Evolutionary conservation across 2,797 vertebrate genomes (phyloP).

Genomic region (Enteromius treurensis): DNA sequence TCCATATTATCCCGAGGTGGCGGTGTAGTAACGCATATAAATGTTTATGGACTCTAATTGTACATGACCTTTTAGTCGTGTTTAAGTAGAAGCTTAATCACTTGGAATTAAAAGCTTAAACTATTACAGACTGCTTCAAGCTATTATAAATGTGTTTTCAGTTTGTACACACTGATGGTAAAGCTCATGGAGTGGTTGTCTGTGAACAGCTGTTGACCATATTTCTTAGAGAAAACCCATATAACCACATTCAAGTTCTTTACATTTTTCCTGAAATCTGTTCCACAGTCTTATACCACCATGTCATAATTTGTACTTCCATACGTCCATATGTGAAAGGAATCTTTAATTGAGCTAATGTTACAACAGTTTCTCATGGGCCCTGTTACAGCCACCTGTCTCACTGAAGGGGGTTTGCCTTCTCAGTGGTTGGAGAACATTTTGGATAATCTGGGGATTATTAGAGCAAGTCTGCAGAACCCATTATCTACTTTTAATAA

Average conservation of each 20-base stretch:
- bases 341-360: conserved; percentile 50
- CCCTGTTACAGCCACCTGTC: conserved; percentile 54
- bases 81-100: neutral
- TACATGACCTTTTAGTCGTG: neutral
- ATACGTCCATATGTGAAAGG: conserved; percentile 46
- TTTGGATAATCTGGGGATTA: conserved; percentile 34
- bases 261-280: conserved; percentile 37
- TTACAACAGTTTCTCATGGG: conserved; percentile 52
- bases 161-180: neutral
- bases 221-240: conserved; percentile 30
- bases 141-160: neutral
- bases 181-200: neutral
- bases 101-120: neutral
- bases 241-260: conserved; percentile 49
- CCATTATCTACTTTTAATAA: conserved; percentile 19
- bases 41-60: neutral
- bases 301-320: conserved; percentile 48
- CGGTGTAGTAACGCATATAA: conserved; percentile 4
- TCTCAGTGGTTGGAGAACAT: conserved; percentile 42
- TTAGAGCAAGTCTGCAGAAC: conserved; percentile 28
- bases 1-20: conserved; percentile 26
- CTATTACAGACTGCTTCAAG: neutral
- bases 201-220: conserved; percentile 39
- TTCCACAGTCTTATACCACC: conserved; percentile 28
- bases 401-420: conserved; percentile 31